Evolutionary conservation across 2,113 vertebrate species (phyloP).

Genomic region (Oncorhynchus nerka): DNA sequence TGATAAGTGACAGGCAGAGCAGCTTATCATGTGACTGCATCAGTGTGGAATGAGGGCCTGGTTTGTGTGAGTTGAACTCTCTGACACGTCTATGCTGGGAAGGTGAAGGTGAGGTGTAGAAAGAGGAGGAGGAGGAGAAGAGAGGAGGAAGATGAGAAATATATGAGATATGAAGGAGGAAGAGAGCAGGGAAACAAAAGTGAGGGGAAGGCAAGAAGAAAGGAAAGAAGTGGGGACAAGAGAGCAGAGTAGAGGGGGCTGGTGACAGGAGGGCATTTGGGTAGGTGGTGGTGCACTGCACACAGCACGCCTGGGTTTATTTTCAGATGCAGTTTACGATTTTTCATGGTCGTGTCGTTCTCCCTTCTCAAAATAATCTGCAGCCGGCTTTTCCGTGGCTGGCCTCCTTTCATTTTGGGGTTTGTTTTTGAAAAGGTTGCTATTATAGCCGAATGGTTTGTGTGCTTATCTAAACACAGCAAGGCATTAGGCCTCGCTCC

Average conservation of each 20-base stretch:
- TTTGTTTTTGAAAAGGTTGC: conserved; percentile 75
- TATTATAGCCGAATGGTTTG: conserved; percentile 76
- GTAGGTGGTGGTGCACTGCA: conserved; percentile 36
- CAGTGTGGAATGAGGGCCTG: conserved; percentile 76
- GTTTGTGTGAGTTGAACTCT: conserved; percentile 66
- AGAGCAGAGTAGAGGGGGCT: conserved; percentile 17
- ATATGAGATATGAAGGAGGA: not conserved
- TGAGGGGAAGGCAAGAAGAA: no score
- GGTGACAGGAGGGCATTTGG: conserved; percentile 1
- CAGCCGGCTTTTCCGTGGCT: conserved; percentile 60
- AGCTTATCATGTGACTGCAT: conserved; percentile 71
- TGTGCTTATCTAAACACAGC: conserved; percentile 74
- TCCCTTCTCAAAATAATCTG: conserved; percentile 65
- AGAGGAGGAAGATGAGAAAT: conserved; percentile 2
- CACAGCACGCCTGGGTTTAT: conserved; percentile 55
- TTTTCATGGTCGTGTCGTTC: conserved; percentile 68
- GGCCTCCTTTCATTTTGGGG: conserved; percentile 66
- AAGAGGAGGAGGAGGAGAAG: conserved; percentile 7
- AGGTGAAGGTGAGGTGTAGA: conserved; percentile 68
- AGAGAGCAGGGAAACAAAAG: conserved; percentile 15
- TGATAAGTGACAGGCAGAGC: conserved; percentile 66
- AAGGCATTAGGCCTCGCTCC: conserved; percentile 73
- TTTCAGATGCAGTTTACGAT: conserved; percentile 71
- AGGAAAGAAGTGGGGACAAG: not conserved
- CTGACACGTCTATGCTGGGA: conserved; percentile 74